Evolutionary conservation across 2,113 vertebrate species (phyloP), one percentile per base, ranked within the genome.

Genomic region (Myrmecobius fasciatus): DNA sequence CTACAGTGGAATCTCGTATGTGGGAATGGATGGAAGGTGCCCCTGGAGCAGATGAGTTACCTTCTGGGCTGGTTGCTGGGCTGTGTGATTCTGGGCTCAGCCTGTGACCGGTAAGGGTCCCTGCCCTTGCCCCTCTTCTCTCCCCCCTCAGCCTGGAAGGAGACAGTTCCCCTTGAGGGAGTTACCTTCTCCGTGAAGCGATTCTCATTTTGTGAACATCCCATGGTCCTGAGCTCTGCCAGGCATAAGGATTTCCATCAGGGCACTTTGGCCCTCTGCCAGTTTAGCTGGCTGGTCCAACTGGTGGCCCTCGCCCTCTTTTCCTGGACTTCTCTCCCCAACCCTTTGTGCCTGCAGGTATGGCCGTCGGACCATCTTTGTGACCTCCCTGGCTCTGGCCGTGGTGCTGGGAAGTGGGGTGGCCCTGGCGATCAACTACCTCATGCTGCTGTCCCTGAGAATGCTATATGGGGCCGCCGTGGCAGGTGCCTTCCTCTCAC

Each of bases 1-100:
- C n/a, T 5, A 0, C 98, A 99, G 99, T 99, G 99, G 99, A 98
- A 99, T 97, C 97, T 99, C 36, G 98, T 99, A 89, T 99, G 99
- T 94, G 60, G 95, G 0, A 95, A 99, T 0, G 97, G 98, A 97
- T 99, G 99, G 99, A 99, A 99, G 98, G 98, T 99, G 96, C 99
- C 99, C 0, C 94, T 99, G 96, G 99, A 99, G 93, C 99, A 99
- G 89, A 98, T 98, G 94, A 98, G 99, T 53, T 99, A 99, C 98
- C 98, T 99, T 98, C 98, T 98, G 51, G 99, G 99, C 95, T 99
- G 99, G 99, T 97, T 98, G 1, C 91, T 99, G 93, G 99, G 99
- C 91, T 99, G 98, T 48, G 25, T 99, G 67, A 14, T 98, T 2
- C 97, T 99, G 0, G 99, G 99, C 12, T 94, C 98, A 11, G 91